Conservation (phyloP, 2,113 vertebrate genomes). For the Globicephala melas region DNA sequence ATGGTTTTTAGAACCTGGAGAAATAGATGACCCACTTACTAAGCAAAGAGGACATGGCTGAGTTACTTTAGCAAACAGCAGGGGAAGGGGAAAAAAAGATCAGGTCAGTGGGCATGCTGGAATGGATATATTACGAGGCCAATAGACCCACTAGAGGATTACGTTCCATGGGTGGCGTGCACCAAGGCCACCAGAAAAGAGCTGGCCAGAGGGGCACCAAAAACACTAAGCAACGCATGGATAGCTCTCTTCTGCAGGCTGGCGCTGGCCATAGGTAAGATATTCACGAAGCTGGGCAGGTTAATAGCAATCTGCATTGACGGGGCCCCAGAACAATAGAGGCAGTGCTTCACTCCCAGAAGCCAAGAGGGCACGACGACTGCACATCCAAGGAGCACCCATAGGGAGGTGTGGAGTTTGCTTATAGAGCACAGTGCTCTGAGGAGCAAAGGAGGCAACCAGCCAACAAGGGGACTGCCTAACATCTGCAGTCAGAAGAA, state of each 20-base stretch:
- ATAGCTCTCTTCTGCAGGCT: too few species aligned
- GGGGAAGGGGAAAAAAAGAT: not conserved
- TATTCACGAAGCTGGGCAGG: not conserved
- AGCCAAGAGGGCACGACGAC: not conserved
- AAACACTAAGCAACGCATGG: not conserved
- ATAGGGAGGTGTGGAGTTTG: not conserved
- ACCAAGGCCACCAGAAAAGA: not conserved
- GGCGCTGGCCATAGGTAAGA: not conserved
- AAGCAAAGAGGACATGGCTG: not conserved
- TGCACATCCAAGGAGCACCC: not conserved
- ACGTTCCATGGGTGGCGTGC: not conserved
- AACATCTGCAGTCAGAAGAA: not conserved
- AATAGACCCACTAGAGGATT: not conserved
- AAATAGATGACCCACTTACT: not conserved
- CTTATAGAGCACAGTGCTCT: not conserved
- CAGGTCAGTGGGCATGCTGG: not conserved
- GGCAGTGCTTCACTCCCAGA: too few species aligned
- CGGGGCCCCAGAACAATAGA: not conserved
- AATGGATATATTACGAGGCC: too few species aligned
- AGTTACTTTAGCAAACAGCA: not conserved
- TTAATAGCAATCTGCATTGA: not conserved
- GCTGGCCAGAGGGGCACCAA: not conserved
- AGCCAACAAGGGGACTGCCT: not conserved
- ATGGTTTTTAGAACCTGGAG: not conserved
- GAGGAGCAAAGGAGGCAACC: not conserved